phyloP scores from a whole-genome alignment of 2,797 vertebrate genomes.

The Centropyge bicolor region DNA sequence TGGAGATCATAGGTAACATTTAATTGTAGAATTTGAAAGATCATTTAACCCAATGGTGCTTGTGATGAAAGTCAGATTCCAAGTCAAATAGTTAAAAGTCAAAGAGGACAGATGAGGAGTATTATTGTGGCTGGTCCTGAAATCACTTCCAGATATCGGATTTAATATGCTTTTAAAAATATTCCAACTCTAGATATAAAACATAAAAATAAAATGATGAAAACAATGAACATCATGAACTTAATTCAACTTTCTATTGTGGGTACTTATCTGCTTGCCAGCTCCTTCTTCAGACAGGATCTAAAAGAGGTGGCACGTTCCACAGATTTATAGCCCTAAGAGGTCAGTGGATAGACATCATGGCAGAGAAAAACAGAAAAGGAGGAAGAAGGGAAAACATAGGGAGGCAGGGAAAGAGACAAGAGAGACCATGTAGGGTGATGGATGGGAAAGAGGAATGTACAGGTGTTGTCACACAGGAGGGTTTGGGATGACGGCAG shows the following conservation, averaged over 20 bases:
- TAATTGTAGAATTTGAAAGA: background rate
- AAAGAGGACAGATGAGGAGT: background rate
- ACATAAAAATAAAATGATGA: background rate
- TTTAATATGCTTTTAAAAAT: background rate
- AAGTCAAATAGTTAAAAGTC: background rate
- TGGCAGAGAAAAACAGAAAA: background rate
- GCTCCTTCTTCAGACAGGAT: conserved; percentile 97
- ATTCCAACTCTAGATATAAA: background rate
- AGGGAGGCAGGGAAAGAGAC: background rate
- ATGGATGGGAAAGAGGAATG: background rate
- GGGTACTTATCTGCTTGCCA: conserved; percentile 89
- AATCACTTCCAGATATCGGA: background rate
- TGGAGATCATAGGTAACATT: background rate
- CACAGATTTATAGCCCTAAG: conserved; percentile 94
- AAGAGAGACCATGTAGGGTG: background rate
- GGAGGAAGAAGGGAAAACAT: background rate
- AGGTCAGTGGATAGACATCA: conserved; percentile 43
- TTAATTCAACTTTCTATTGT: background rate
- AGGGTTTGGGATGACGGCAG: background rate
- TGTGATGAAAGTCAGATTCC: background rate
- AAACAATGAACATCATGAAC: background rate
- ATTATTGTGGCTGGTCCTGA: background rate
- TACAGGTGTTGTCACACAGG: background rate
- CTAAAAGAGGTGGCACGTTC: conserved; percentile 94
- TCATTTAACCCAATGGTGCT: background rate